Conservation (phyloP, 2,888 invertebrate genomes). For the Lithophane leautieri region DNA sequence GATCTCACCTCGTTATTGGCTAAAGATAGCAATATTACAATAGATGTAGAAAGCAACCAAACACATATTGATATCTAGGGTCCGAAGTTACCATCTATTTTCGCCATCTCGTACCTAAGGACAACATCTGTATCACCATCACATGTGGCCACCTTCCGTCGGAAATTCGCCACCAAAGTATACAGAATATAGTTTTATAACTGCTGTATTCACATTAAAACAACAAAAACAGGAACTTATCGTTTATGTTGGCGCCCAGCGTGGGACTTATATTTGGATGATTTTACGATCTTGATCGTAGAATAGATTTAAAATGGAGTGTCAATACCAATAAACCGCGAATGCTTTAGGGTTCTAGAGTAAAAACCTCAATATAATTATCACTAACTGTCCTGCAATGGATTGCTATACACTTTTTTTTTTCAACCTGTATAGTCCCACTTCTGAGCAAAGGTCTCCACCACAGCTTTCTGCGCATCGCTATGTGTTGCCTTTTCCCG, state of each 20-base stretch:
- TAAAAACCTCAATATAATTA: not conserved
- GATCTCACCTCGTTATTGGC: not conserved
- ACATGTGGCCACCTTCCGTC: conserved; percentile 25
- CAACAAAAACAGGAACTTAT: conserved; percentile 56
- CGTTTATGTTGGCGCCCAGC: conserved; percentile 68
- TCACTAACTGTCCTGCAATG: not conserved
- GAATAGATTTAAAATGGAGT: conserved; percentile 20
- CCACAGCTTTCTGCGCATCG: not conserved
- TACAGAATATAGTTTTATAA: conserved; percentile 21
- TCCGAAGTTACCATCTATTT: not conserved
- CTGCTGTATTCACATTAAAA: conserved; percentile 24
- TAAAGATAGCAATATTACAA: not conserved
- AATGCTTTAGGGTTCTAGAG: not conserved
- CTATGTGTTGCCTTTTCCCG: not conserved
- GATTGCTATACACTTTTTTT: not conserved
- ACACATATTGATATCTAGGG: not conserved
- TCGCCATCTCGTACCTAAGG: not conserved
- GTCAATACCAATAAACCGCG: not conserved
- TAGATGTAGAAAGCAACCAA: not conserved
- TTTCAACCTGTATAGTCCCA: not conserved
- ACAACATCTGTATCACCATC: not conserved
- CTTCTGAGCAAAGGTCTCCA: not conserved
- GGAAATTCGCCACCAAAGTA: conserved; percentile 12
- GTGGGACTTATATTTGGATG: conserved; percentile 36
- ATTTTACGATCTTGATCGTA: conserved; percentile 27